phyloP scores from a whole-genome alignment of 2,888 invertebrate genomes.

The Apamea sordens region DNA sequence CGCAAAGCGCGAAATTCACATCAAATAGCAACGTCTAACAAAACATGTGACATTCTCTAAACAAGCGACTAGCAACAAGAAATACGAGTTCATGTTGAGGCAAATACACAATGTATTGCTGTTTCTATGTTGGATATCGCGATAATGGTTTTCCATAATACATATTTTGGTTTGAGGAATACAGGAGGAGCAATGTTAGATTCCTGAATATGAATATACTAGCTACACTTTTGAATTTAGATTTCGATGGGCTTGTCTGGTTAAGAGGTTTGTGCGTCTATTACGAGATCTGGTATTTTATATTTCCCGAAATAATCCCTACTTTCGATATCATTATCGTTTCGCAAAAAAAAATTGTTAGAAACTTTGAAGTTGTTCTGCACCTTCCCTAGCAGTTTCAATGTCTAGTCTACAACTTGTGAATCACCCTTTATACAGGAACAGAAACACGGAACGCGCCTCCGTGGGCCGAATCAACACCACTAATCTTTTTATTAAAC shows the following conservation, averaged over 20 bases:
- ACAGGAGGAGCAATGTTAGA: conserved; percentile 11
- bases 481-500: conserved; percentile 85
- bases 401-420: conserved; percentile 53
- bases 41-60: conserved; percentile 73
- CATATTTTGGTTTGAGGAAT: conserved; percentile 31
- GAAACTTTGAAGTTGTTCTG: background rate
- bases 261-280: too few relatives aligned
- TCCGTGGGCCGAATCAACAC: conserved; percentile 86
- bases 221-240: background rate
- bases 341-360: background rate
- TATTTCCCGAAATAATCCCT: background rate
- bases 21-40: conserved; percentile 68
- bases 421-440: conserved; percentile 73
- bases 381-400: conserved; percentile 14
- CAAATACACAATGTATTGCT: conserved; percentile 60
- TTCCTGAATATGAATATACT: background rate
- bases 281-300: background rate
- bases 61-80: conserved; percentile 70
- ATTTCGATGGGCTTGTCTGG: background rate
- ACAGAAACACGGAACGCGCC: conserved; percentile 78
- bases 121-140: conserved; percentile 39
- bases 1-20: conserved; percentile 73
- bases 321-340: background rate
- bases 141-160: conserved; percentile 47
- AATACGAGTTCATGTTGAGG: conserved; percentile 72